Evolutionary conservation across 2,888 invertebrate species (phyloP), one percentile per base, ranked within the genome.

Genomic region (Aspidiotus rigidus): DNA sequence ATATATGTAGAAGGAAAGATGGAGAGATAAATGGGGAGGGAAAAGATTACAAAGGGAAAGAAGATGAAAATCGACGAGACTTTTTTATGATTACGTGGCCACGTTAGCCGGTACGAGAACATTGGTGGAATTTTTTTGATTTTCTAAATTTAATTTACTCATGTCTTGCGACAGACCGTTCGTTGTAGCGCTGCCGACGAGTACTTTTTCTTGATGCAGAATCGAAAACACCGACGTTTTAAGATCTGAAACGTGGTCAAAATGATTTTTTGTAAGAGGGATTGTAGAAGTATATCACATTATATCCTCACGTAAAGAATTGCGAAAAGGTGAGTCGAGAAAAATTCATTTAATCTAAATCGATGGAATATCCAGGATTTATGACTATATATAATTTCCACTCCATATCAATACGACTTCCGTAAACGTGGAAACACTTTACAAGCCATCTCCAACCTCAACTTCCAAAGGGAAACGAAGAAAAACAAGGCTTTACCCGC

Each of bases 201-300:
- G 42, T 28, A 66, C 66, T 44, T 66, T 66, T 59, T 66, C 66
- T 49, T 66, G 59, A 42, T 39, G 41, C 17, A 66, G 15, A 44
- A 57, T 17, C 11, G 59, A 42, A 39, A 66, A 28, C 15, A 66
- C 56, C 49, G 57, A 42, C 13, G 59, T 49, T 66, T 59, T 42
- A 10, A 57, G 28, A 57, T 66, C 66, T 66, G 17, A 62, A 40
- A 42, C 40, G 13, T 13, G 39, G 11, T 10, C 11, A 7, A 39
- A 57, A 3, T 2, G 7, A 15, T 13, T 13, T 53, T 53, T 28
- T 28, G 17, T n/a, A 56, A 10, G 2, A 56, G 17, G 3, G 3
- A 3, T n/a, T 17, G 56, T 16, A 11, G 3, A 53, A 11, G 53
- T 53, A 53, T 53, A 53, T n/a, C 1, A 11, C 5, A n/a, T 13